Evolutionary conservation across 2,888 invertebrate species (phyloP), one percentile per base, ranked within the genome.

Genomic region (Epiblema foenella): DNA sequence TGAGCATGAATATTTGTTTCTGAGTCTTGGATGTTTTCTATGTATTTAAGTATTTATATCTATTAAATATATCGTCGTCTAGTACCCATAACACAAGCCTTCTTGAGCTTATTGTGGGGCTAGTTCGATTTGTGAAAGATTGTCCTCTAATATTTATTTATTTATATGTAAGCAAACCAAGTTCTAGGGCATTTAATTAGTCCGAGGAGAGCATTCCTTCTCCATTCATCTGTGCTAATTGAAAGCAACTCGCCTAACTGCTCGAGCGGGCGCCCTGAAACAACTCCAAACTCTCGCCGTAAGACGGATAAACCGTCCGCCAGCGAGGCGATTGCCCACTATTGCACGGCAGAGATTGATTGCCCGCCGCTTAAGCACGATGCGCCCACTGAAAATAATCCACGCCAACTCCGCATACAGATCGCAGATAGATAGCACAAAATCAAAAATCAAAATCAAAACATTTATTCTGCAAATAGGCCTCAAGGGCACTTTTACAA

Each of bases 211-310:
- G 74, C 74, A 60, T 73, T 72, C 73, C 75, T 68, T 72, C 70
- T 76, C 74, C 76, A 78, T 78, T 78, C 75, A 77, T 71, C 77
- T 74, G 77, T 73, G 69, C 77, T 83, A 81, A 83, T 83, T 81
- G 81, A 78, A 80, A 78, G 75, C 77, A 77, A 74, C 74, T 76
- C 75, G 74, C 54, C 74, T 73, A 74, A 68, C 59, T 68, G 59
- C 64, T 73, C 52, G 37, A 20, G 0, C 51, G n/a, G 37, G 51
- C 58, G 33, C 37, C 59, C 69, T 68, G 75, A 76, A 79, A 77
- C 79, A 76, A 77, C 69, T 75, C 65, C 65, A 66, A 68, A 68
- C 56, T 68, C 42, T 15, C 62, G 33, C 9, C 18, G 15, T 56
- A 56, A 62, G 56, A 56, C 24, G 56, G 46, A 49, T 56, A 56